Conservation (phyloP, 2,888 invertebrate species). For the Xylota sylvarum region DNA sequence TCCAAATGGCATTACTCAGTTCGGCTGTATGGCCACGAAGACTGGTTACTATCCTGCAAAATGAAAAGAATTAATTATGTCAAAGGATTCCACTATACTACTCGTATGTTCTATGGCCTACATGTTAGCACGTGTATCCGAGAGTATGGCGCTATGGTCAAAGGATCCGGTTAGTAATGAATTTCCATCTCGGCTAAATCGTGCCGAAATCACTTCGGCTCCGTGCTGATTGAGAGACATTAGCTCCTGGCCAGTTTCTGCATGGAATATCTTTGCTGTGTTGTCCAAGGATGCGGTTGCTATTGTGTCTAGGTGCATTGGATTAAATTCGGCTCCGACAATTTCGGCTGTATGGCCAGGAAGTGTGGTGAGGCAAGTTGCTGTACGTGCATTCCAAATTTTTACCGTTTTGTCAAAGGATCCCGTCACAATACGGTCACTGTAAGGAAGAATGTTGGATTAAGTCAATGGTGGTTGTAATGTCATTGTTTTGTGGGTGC, state of each 20-base stretch:
- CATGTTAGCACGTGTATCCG: slow-evolving; percentile 90
- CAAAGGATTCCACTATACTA: background rate
- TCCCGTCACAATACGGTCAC: slow-evolving; percentile 90
- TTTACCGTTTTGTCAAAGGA: slow-evolving; percentile 93
- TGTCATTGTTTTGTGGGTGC: background rate
- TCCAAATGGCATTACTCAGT: slow-evolving; percentile 89
- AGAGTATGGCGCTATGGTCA: slow-evolving; percentile 90
- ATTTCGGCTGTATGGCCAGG: slow-evolving; percentile 92
- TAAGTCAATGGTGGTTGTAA: slow-evolving; percentile 11
- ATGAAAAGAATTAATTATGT: slow-evolving; percentile 24
- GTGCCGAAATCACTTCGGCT: slow-evolving; percentile 91
- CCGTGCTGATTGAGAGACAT: slow-evolving; percentile 88
- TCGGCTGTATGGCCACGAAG: slow-evolving; percentile 88
- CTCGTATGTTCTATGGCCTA: slow-evolving; percentile 79
- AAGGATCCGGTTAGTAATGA: slow-evolving; percentile 92
- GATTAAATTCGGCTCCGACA: slow-evolving; percentile 89
- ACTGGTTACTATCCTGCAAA: slow-evolving; percentile 86
- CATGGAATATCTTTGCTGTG: slow-evolving; percentile 90
- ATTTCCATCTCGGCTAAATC: slow-evolving; percentile 89
- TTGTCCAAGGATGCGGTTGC: slow-evolving; percentile 92
- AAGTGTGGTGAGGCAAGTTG: slow-evolving; percentile 88
- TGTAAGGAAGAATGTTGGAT: slow-evolving; percentile 80
- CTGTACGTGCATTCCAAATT: slow-evolving; percentile 90
- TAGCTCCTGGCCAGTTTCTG: slow-evolving; percentile 88
- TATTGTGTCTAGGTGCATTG: slow-evolving; percentile 87